Evolutionary conservation across 1,140 invertebrate genomes (phyloP), one percentile per base, ranked within the genome.

Genomic region (Acarapis woodi): DNA sequence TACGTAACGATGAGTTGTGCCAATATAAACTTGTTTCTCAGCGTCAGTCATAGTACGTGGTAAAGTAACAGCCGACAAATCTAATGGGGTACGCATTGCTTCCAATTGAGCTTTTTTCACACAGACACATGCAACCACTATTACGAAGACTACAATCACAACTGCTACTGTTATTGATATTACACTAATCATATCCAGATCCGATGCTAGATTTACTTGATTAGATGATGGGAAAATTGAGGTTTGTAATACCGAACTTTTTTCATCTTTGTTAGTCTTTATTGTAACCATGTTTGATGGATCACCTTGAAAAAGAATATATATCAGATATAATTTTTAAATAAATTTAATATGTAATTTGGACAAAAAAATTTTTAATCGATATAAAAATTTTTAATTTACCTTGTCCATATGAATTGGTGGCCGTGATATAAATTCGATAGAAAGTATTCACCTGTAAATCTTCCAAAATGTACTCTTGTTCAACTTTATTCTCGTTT

Each of bases 321-420:
- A 20, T 10, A 25, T 15, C 34, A 15, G 14, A 35, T 6, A 14
- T 24, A 16, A 12, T 4, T 2, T 14, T 20, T 14, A 18, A 35
- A 3, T 18, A 19, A 18, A 10, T 16, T 18, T 10, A 32, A 21
- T 32, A 45, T 36, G 14, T 47, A 37, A 26, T 40, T 41, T 16
- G 46, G 37, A 19, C n/a, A n/a, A n/a, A n/a, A n/a, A n/a, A n/a
- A n/a, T n/a, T n/a, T n/a, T n/a, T n/a, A n/a, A n/a, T n/a, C n/a
- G n/a, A n/a, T n/a, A n/a, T n/a, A n/a, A n/a, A n/a, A n/a, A n/a
- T n/a, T n/a, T n/a, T n/a, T n/a, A n/a, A n/a, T n/a, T 47, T 43
- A 21, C 44, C 44, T 14, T 37, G 42, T 16, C 46, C 46, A 34
- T 40, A 40, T 22, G 44, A 39, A 32, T 47, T 47, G 19, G 42